phyloP scores from a whole-genome alignment of 1,140 invertebrate species.

The Macrosteles quadrilineatus region DNA sequence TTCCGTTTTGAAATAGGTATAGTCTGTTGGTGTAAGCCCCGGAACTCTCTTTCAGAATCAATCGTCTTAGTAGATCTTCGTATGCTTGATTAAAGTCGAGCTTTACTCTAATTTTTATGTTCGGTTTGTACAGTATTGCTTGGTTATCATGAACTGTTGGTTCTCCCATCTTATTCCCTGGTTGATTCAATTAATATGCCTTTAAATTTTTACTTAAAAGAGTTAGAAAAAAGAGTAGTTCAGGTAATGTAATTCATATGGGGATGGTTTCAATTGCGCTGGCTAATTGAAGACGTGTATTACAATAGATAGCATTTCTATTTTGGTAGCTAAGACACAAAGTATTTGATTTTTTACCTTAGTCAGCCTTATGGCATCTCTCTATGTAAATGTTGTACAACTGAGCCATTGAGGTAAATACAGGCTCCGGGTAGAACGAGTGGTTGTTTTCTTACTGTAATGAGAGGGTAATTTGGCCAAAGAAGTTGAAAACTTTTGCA shows the following conservation, averaged over 20 bases:
- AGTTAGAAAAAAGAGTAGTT: constrained; percentile 1
- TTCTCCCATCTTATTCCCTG: constrained; percentile 26
- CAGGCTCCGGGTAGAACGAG: no score
- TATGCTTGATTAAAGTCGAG: constrained; percentile 11
- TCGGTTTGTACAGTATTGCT: constrained; percentile 23
- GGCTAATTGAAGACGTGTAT: constrained; percentile 44
- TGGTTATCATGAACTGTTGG: constrained; percentile 30
- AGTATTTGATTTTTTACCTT: no score
- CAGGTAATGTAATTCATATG: constrained; percentile 3
- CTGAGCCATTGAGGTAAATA: no score
- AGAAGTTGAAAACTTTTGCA: no score
- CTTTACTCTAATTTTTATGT: constrained; percentile 13
- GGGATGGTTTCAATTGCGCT: constrained; percentile 9
- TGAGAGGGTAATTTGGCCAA: no score
- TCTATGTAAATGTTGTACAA: no score
- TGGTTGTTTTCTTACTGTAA: no score
- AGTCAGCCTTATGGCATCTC: no score
- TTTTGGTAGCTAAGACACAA: constrained; percentile 48
- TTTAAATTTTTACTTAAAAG: no score
- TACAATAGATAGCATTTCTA: constrained; percentile 43
- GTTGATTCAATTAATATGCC: constrained; percentile 23
- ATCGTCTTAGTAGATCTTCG: constrained; percentile 20
- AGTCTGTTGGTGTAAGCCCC: no score
- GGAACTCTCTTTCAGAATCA: no score
- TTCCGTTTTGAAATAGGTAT: no score